A percentile compares a stretch with the other conserved stretches of the same genome.
phyloP scores from a whole-genome alignment of 1,140 invertebrate genomes.

The Eriocheir sinensis region DNA sequence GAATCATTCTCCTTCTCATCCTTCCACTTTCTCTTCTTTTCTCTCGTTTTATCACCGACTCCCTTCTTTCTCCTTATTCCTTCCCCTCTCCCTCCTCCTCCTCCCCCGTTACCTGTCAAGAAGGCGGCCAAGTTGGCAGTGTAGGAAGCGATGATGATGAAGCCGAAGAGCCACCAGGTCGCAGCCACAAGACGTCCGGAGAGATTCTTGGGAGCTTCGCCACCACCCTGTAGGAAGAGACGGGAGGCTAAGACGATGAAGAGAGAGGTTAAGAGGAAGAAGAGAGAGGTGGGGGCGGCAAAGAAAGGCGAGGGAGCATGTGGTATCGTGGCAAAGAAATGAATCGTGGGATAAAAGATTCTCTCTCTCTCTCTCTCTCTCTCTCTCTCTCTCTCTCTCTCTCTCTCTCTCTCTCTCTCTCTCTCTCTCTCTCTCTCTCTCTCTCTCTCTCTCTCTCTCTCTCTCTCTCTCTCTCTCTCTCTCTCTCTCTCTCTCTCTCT shows the following conservation, averaged over 20 bases:
- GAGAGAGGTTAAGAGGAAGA: background rate
- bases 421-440: too few relatives aligned
- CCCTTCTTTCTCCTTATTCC: background rate
- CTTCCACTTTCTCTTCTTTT: background rate
- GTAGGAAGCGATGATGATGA: conserved; percentile 99
- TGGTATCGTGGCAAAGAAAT: background rate
- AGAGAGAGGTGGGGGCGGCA: background rate
- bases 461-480: too few relatives aligned
- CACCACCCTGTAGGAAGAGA: conserved; percentile 86
- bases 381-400: background rate
- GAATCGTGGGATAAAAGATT: background rate
- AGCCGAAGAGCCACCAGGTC: conserved; percentile 99
- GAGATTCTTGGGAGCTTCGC: conserved; percentile 97
- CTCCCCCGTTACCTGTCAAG: conserved; percentile 79
- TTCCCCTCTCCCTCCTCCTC: background rate
- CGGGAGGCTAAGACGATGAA: background rate
- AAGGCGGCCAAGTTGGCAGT: conserved; percentile 97
- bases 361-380: background rate
- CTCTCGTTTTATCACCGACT: too few relatives aligned
- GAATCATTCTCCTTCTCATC: background rate
- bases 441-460: too few relatives aligned
- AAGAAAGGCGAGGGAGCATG: background rate
- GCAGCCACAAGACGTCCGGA: conserved; percentile 96
- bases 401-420: background rate
- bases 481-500: too few relatives aligned